Evolutionary conservation across 2,797 vertebrate species (phyloP).

Genomic region (Eleutherodactylus coqui): DNA sequence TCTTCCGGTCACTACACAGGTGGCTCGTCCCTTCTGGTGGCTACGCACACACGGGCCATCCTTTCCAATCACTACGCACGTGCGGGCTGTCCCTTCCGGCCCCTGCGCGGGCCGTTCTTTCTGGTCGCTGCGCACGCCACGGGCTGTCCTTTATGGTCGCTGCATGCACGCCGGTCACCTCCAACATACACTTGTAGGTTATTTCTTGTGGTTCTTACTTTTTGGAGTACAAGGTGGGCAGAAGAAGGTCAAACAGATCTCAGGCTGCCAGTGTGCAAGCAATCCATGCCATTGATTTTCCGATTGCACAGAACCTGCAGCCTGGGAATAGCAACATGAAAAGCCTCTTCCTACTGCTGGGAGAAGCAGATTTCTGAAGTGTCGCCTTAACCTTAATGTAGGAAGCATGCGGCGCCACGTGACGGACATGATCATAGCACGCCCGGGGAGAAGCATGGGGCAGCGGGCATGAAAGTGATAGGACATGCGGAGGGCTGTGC

Average conservation of each 20-base stretch:
- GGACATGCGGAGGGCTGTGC: neutral
- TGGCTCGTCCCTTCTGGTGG: neutral
- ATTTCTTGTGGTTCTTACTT: neutral
- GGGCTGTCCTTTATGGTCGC: no score
- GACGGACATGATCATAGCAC: slow-evolving; percentile 22
- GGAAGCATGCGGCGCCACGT: slow-evolving; percentile 15
- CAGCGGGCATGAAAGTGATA: neutral
- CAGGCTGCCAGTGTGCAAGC: slow-evolving; percentile 37
- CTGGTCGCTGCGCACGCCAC: neutral
- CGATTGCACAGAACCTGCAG: slow-evolving; percentile 44
- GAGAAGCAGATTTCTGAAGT: slow-evolving; percentile 45
- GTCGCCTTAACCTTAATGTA: slow-evolving; percentile 49
- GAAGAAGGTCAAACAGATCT: slow-evolving; percentile 48
- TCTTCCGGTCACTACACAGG: neutral
- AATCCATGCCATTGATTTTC: slow-evolving; percentile 58
- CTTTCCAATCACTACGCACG: neutral
- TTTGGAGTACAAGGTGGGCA: slow-evolving; percentile 9
- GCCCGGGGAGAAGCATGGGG: neutral
- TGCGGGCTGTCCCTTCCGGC: neutral
- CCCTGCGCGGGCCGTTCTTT: neutral
- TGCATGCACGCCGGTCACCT: neutral
- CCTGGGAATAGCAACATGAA: slow-evolving; percentile 55
- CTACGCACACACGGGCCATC: neutral
- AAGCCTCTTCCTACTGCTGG: slow-evolving; percentile 51
- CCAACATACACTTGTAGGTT: slow-evolving; percentile 9